Percentiles rank a stretch among this genome's conserved stretches.
These are phyloP conservation scores for Pheosia gnoma DNA, from an alignment of 2,888 invertebrate genomes.

Conservation along the genomic window DNA sequence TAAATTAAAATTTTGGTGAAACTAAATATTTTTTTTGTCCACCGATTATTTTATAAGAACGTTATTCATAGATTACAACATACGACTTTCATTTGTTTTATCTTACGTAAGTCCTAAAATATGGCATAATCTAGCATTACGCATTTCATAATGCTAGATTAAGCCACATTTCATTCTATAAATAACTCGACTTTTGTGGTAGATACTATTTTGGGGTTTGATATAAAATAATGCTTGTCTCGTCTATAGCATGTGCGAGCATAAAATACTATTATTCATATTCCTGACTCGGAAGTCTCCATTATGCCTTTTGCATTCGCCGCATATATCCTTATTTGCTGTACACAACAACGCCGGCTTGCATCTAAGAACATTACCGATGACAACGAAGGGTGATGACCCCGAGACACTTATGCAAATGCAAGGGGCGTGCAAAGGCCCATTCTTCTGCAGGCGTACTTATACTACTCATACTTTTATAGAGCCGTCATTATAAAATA, in stretches of 20 bases:
- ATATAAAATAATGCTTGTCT: background rate
- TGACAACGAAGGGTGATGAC: constrained; percentile 64
- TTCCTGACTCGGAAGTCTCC: constrained; percentile 21
- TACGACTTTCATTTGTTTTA: constrained; percentile 19
- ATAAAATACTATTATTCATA: constrained; percentile 2
- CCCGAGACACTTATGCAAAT: constrained; percentile 72
- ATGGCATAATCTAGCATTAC: no score
- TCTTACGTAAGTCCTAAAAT: constrained; percentile 11
- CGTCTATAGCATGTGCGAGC: background rate
- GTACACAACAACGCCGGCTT: constrained; percentile 27
- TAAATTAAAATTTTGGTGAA: background rate
- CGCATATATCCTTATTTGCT: constrained; percentile 25
- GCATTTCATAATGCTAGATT: constrained; percentile 6
- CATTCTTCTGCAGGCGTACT: constrained; percentile 67
- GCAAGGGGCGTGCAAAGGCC: constrained; percentile 60
- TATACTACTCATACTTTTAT: constrained; percentile 7
- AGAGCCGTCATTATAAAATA: background rate
- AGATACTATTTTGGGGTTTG: background rate
- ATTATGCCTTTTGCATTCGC: constrained; percentile 26
- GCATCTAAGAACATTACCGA: constrained; percentile 43
- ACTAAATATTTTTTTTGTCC: background rate
- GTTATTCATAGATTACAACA: background rate
- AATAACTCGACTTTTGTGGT: no score
- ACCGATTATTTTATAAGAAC: background rate
- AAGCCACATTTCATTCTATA: no score